Conservation (phyloP, 2,113 vertebrate species). For the Mustelus asterias region DNA sequence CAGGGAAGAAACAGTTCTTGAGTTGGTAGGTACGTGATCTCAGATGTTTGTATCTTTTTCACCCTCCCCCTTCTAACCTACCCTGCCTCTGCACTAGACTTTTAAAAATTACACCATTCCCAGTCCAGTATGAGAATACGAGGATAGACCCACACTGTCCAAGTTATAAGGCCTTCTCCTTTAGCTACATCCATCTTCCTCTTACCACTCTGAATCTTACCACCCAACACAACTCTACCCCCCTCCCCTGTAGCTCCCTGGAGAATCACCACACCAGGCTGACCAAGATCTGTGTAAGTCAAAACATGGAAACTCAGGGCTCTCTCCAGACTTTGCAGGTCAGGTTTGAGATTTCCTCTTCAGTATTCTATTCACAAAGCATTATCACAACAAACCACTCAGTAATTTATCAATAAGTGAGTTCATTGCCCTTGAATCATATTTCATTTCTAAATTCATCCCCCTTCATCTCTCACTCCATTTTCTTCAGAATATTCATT, state of each 20-base stretch:
- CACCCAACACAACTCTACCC: too few relatives aligned
- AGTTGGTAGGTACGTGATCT: too few relatives aligned
- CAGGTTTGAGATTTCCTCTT: background rate
- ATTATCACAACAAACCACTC: background rate
- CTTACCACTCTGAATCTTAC: too few relatives aligned
- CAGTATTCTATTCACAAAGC: background rate
- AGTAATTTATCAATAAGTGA: slow-evolving; percentile 9
- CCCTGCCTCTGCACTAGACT: background rate
- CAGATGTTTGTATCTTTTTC: too few relatives aligned
- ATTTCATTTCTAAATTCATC: background rate
- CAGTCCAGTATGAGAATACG: background rate
- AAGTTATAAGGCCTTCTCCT: background rate
- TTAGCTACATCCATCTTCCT: background rate
- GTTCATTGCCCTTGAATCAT: background rate
- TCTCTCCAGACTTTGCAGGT: background rate
- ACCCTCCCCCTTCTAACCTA: background rate
- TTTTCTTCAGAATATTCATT: background rate
- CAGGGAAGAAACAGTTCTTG: too few relatives aligned
- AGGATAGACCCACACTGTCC: background rate
- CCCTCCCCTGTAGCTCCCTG: too few relatives aligned
- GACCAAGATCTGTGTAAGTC: background rate
- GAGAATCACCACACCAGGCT: too few relatives aligned
- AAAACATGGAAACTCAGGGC: background rate
- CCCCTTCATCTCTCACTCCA: background rate
- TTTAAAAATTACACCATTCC: background rate